A percentile compares a stretch with the other conserved stretches of the same genome.
phyloP scores from a whole-genome alignment of 1,140 invertebrate species.

The Portunus trituberculatus region DNA sequence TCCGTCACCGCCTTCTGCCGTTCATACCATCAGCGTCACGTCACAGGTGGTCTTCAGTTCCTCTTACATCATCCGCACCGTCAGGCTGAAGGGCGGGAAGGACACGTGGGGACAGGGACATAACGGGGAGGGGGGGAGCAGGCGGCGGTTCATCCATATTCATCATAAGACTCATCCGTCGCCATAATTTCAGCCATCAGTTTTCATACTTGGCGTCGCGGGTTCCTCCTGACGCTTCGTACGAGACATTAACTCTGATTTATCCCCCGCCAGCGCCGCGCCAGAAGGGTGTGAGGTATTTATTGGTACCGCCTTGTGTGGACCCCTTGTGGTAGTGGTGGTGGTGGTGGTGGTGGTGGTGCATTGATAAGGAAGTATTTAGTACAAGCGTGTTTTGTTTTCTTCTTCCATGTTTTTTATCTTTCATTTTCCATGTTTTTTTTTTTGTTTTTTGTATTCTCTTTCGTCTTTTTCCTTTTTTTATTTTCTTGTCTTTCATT shows the following conservation, averaged over 20 bases:
- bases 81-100: not conserved
- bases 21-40: not conserved
- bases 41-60: slow-evolving; percentile 18
- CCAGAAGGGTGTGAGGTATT: not conserved
- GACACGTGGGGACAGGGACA: not conserved
- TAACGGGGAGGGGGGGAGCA: not conserved
- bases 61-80: not conserved
- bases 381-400: not conserved
- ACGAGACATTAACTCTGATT: slow-evolving; percentile 34
- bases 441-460: not conserved
- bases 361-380: not conserved
- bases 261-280: not conserved
- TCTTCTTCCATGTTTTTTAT: not conserved
- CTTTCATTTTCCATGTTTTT: not conserved
- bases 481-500: not conserved
- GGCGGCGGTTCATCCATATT: slow-evolving; percentile 29
- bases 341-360: slow-evolving; percentile 1
- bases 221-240: not conserved
- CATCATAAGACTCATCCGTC: slow-evolving; percentile 39
- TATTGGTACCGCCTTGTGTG: not conserved
- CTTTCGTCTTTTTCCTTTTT: not conserved
- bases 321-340: not conserved
- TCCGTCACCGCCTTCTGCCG: not conserved
- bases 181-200: slow-evolving; percentile 37
- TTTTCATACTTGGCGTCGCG: slow-evolving; percentile 27